phyloP scores from a whole-genome alignment of 2,113 vertebrate genomes.

The pig (Sus scrofa) region DNA sequence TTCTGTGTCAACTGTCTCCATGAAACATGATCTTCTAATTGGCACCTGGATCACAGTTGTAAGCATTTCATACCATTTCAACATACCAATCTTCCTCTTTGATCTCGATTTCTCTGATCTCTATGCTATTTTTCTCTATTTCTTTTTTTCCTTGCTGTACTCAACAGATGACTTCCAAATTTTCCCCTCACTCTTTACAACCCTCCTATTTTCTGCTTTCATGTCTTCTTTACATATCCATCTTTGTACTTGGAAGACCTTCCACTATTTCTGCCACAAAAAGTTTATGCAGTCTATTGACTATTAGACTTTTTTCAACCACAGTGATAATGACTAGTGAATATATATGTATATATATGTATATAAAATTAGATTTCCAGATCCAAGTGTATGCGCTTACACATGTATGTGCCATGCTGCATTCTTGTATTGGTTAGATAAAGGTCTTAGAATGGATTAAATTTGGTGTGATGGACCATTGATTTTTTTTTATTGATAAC shows the following conservation, averaged over 20 bases:
- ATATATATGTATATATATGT: not conserved
- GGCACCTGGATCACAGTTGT: not conserved
- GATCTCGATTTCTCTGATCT: constrained; percentile 14
- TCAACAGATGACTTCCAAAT: constrained; percentile 26
- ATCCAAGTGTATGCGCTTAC: not conserved
- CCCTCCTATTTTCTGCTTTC: not conserved
- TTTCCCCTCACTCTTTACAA: constrained; percentile 51
- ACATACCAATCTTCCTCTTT: not conserved
- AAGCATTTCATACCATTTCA: not conserved
- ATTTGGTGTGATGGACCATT: not conserved
- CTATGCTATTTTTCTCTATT: not conserved
- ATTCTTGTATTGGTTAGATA: not conserved
- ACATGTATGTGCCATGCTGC: not conserved
- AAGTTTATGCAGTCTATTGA: not conserved
- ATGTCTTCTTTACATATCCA: constrained; percentile 8
- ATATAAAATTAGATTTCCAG: not conserved
- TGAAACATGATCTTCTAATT: constrained; percentile 23
- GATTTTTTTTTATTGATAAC: not conserved
- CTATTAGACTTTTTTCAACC: not conserved
- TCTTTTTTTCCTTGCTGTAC: not conserved
- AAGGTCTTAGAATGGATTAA: not conserved
- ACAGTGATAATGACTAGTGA: not conserved
- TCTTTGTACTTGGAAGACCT: not conserved
- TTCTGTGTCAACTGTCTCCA: constrained; percentile 33
- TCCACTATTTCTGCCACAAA: not conserved